These are phyloP conservation scores for Tamias sibiricus DNA, from an alignment of 2,113 vertebrate genomes.

Conservation along the genomic window DNA sequence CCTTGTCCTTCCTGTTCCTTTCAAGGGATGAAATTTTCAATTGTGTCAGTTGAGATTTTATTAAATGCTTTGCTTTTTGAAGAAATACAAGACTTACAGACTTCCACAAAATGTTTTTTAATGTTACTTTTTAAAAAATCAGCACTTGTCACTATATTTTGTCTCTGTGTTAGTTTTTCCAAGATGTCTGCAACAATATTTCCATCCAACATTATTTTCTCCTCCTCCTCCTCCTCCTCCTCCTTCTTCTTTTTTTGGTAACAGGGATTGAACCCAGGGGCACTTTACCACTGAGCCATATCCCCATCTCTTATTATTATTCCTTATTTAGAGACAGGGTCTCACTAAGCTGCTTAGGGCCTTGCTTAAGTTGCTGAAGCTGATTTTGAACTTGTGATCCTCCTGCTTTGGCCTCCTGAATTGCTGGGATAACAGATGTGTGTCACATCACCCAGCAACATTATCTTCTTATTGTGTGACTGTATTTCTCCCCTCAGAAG, in stretches of 20 bases:
- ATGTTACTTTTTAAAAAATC: not conserved
- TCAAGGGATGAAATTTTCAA: not conserved
- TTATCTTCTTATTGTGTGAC: not conserved
- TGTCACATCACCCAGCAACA: too few relatives aligned
- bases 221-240: too few relatives aligned
- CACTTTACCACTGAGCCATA: too few relatives aligned
- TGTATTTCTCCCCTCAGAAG: not conserved
- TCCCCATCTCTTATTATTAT: too few relatives aligned
- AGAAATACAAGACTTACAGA: not conserved
- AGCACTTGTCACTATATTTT: not conserved
- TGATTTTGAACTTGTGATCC: too few relatives aligned
- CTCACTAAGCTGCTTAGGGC: too few relatives aligned
- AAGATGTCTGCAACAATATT: not conserved
- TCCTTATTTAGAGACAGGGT: too few relatives aligned
- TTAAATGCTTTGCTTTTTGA: slow-evolving; percentile 17
- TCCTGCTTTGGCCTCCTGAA: too few relatives aligned
- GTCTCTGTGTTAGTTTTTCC: not conserved
- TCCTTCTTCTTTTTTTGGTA: too few relatives aligned
- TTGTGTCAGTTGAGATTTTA: not conserved
- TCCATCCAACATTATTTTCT: not conserved
- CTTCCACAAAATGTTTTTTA: not conserved
- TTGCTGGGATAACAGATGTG: too few relatives aligned
- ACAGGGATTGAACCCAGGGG: too few relatives aligned
- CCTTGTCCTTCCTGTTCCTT: slow-evolving; percentile 8
- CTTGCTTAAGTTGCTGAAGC: too few relatives aligned